phyloP scores from a whole-genome alignment of 2,113 vertebrate species.

The Prochilodus magdalenae region DNA sequence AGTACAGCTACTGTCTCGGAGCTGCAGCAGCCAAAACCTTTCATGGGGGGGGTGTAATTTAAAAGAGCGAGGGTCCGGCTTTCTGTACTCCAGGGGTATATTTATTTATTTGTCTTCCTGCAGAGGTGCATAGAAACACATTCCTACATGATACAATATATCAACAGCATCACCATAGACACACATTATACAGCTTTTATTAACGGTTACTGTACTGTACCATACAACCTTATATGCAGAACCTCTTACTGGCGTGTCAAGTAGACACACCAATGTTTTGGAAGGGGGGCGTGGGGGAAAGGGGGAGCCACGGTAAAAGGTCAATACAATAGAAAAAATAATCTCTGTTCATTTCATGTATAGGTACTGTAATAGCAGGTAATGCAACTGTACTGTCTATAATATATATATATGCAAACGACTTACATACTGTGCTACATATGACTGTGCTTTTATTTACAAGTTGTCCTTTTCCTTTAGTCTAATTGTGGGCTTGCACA shows the following conservation, averaged over 20 bases:
- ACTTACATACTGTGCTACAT: constrained; percentile 71
- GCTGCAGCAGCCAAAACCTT: not conserved
- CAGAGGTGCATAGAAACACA: constrained; percentile 76
- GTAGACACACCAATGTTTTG: constrained; percentile 49
- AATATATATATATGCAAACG: constrained; percentile 44
- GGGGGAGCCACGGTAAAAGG: constrained; percentile 54
- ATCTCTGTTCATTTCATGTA: constrained; percentile 42
- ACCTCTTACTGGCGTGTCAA: constrained; percentile 50
- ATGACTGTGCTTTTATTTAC: constrained; percentile 68
- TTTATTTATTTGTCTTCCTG: constrained; percentile 71
- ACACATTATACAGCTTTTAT: constrained; percentile 57
- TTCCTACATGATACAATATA: constrained; percentile 65
- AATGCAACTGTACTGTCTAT: constrained; percentile 44
- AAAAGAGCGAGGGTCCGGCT: not conserved
- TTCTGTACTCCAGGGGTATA: constrained; percentile 37
- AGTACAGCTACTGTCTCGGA: not conserved
- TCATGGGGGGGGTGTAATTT: too few relatives aligned
- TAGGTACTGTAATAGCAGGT: constrained; percentile 34
- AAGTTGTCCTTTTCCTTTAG: constrained; percentile 59
- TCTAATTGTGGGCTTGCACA: constrained; percentile 51
- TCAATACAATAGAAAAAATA: constrained; percentile 63
- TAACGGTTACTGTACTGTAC: constrained; percentile 48
- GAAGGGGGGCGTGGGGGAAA: too few relatives aligned
- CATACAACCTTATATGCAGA: constrained; percentile 51
- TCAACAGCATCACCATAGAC: constrained; percentile 55